Evolutionary conservation across 2,888 invertebrate genomes (phyloP), one percentile per base, ranked within the genome.

Genomic region (Pachycephus smyrnensis): DNA sequence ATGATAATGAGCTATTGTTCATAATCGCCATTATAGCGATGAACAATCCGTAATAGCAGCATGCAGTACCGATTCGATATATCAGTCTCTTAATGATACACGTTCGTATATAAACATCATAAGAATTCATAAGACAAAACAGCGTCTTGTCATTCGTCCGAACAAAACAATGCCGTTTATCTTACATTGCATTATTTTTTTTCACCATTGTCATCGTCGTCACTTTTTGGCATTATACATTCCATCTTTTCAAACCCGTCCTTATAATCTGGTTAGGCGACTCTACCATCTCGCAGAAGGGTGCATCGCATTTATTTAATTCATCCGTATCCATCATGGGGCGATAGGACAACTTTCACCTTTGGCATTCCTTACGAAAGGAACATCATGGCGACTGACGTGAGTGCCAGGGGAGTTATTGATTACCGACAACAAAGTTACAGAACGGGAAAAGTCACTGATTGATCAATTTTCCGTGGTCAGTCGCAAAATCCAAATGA

Each of bases 321-420:
- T 55, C 23, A 55, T 9, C 23, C 55, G 55, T 23, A 55, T 55
- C 55, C 55, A 55, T 55, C 55, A 55, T 2, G 55, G 55, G 9
- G 23, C 9, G 23, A 23, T 55, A 9, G 55, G 55, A 23, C 23
- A 55, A 55, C 23, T 55, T 55, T 55, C 55, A 82, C 83, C 75
- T 80, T 76, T 74, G 80, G 78, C n/a, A 80, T 81, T 40, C 81
- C 84, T 82, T 83, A 75, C 68, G 55, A 77, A 79, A 79, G 75
- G 9, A 55, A 55, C 6, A 23, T 55, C 23, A 55, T 55, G 55
- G 55, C 23, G 55, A 55, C 55, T 55, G 55, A 23, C 55, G 23
- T 55, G 23, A 23, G 15, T 55, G 9, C 55, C 23, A 15, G 9
- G 55, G 23, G 9, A 55, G 23, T 55, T 55, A 55, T 55, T 55